A percentile compares a stretch with the other conserved stretches of the same genome.
phyloP scores from a whole-genome alignment of 2,888 invertebrate genomes.

The Athalia cordata region DNA sequence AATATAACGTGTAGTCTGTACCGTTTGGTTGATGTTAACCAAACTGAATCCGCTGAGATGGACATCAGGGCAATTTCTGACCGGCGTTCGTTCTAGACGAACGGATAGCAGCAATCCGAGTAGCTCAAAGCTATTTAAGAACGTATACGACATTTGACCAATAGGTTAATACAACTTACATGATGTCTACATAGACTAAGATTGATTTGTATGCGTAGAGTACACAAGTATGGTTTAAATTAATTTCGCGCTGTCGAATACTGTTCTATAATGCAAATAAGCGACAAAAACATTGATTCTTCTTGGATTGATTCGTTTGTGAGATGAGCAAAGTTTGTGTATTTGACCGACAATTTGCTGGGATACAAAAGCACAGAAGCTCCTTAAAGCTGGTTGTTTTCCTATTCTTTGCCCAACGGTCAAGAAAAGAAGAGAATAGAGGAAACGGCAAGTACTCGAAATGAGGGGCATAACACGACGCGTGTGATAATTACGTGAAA shows the following conservation, averaged over 20 bases:
- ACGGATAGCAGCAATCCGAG: constrained; percentile 19
- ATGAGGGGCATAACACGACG: constrained; percentile 9
- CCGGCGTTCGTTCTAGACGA: constrained; percentile 33
- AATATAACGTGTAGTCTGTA: constrained; percentile 16
- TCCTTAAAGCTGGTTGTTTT: no score
- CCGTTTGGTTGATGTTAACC: neutral
- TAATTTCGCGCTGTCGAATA: neutral
- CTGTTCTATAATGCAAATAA: neutral
- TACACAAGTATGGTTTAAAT: neutral
- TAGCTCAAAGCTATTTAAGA: constrained; percentile 43
- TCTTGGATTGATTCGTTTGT: no score
- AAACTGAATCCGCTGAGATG: constrained; percentile 5
- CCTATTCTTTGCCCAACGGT: no score
- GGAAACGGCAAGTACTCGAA: no score
- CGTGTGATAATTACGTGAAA: constrained; percentile 35
- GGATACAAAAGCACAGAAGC: no score
- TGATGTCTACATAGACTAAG: neutral
- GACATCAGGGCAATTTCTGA: constrained; percentile 38
- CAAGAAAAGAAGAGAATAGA: no score
- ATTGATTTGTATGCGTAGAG: no score
- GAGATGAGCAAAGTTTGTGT: no score
- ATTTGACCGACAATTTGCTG: no score
- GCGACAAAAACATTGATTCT: neutral
- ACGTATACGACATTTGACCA: constrained; percentile 42
- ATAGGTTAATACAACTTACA: constrained; percentile 29